Base-by-base conservation (phyloP, 2,797 vertebrate species). In the Poecile montanus region DNA sequence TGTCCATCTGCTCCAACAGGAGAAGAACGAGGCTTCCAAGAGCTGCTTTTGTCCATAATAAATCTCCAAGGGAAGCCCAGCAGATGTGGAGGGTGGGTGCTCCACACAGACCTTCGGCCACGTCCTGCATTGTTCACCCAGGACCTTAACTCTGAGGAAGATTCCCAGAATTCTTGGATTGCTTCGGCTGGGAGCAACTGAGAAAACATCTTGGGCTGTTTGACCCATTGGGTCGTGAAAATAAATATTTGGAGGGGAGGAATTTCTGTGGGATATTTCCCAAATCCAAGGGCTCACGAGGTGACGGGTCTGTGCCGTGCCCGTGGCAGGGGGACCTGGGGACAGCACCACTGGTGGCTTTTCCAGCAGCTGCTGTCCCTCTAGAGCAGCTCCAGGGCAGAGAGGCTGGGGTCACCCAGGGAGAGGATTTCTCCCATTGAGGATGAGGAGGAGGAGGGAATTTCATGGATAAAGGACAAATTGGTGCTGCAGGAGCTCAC, bases 11-110 rank as follows among this genome's bases (percentile, higher is more conserved):
- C 53, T 91, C 95, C 94, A 73, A 11, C 50, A 83, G 89, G 56
- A 80, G 62, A 71, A 44, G 79, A 45, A 26, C 30, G 62, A 8
- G 62, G 27, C 83, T 84, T 93, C 95, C 95, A 94, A 96, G 85
- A 86, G 76, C 93, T 81, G 94, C 85, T 44, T 94, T 94, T 86
- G 54, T 90, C 87, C 89, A 2, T 27, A 17, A 78, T 73, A 91
- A 96, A 93, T 88, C 93, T 88, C 82, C 0, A 11, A 32, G 57
- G 95, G 78, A 84, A 88, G 71, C 70, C 91, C 73, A 71, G 91
- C 94, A 96, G 95, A 94, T 96, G 95, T 78, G 91, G 76, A 86
- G 88, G 70, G 83, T 68, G 76, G 66, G 22, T 30, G 90, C 58
- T 85, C 72, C 76, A 10, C 0, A 6, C 62, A 72, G 88, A 61